Evolutionary conservation across 2,113 vertebrate genomes (phyloP).

Genomic region (Garra rufa): DNA sequence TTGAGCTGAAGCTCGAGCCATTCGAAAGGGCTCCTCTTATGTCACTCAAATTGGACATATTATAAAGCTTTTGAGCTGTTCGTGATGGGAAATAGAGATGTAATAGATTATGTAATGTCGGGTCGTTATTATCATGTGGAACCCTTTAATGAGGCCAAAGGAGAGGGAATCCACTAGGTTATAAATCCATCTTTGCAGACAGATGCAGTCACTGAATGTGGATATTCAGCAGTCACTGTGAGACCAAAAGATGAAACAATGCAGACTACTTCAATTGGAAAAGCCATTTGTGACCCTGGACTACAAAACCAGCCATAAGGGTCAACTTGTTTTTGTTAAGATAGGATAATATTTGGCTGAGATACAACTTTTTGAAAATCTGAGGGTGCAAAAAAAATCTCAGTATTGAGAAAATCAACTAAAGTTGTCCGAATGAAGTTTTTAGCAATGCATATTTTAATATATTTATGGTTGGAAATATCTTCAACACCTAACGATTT

Average conservation of each 20-base stretch:
- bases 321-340: too few species aligned
- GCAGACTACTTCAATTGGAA: background rate
- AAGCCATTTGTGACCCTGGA: too few species aligned
- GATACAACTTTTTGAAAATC: too few species aligned
- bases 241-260: background rate
- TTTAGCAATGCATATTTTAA: too few species aligned
- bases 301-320: too few species aligned
- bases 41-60: conserved; percentile 68
- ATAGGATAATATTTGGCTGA: too few species aligned
- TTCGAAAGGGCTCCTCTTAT: conserved; percentile 72
- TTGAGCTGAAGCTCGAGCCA: conserved; percentile 53
- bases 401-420: too few species aligned
- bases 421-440: too few species aligned
- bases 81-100: conserved; percentile 56
- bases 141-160: conserved; percentile 61
- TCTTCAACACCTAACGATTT: too few species aligned
- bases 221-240: background rate
- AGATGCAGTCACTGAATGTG: conserved; percentile 27
- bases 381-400: too few species aligned
- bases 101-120: conserved; percentile 56
- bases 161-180: conserved; percentile 54
- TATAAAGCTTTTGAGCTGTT: conserved; percentile 66
- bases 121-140: conserved; percentile 53
- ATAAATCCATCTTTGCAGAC: background rate
- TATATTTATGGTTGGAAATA: too few species aligned